Conservation (phyloP, 1,140 invertebrate species). For the Aphidius gifuensis region DNA sequence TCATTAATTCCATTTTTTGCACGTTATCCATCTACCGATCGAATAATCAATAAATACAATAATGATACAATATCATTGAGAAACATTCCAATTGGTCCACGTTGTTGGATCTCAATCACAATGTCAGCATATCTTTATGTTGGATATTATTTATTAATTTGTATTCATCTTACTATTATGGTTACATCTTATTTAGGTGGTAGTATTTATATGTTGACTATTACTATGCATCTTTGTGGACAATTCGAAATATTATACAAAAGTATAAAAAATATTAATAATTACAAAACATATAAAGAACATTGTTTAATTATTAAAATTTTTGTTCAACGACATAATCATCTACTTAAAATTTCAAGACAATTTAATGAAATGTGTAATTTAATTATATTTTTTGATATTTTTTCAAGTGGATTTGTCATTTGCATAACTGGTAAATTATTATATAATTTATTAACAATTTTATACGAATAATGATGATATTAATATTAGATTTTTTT, state of each 20-base stretch:
- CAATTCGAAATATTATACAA: constrained; percentile 23
- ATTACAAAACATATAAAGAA: neutral
- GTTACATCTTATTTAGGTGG: constrained; percentile 19
- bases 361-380: constrained; percentile 22
- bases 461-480: too few species aligned
- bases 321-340: constrained; percentile 18
- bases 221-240: constrained; percentile 26
- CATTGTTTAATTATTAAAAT: neutral
- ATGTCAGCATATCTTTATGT: constrained; percentile 14
- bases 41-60: neutral
- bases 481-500: too few species aligned
- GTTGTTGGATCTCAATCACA: constrained; percentile 19
- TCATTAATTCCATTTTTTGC: neutral
- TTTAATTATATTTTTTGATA: constrained; percentile 19
- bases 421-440: constrained; percentile 21
- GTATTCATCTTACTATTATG: constrained; percentile 17
- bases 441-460: too few species aligned
- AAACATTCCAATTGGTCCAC: constrained; percentile 25
- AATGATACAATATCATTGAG: constrained; percentile 1
- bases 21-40: constrained; percentile 3
- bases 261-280: constrained; percentile 17
- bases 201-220: constrained; percentile 22
- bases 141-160: constrained; percentile 17
- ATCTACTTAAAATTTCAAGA: constrained; percentile 12
- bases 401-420: constrained; percentile 17